Conservation (phyloP, 2,797 vertebrate genomes). For the Lagodon rhomboides region DNA sequence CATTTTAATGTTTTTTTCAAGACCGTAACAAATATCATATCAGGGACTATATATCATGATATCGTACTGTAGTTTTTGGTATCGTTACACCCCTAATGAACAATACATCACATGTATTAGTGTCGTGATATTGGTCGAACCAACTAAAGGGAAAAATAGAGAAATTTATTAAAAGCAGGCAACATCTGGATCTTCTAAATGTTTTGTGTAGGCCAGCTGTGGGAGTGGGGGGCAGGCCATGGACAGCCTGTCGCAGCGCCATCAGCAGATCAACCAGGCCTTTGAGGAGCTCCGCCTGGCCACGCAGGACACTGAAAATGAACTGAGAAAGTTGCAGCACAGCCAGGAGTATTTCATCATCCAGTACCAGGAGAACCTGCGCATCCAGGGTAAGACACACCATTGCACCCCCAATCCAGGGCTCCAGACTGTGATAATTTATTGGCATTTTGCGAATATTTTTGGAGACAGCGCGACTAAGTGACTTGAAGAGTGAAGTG, state of each 20-base stretch:
- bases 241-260: slow-evolving; percentile 94
- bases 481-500: too few relatives aligned
- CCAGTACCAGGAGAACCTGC: slow-evolving; percentile 96
- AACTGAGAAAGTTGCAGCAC: slow-evolving; percentile 95
- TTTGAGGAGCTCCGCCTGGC: slow-evolving; percentile 88
- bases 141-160: neutral
- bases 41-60: too few relatives aligned
- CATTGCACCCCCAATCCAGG: too few relatives aligned
- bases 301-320: slow-evolving; percentile 94
- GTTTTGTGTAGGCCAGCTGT: slow-evolving; percentile 83
- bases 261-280: slow-evolving; percentile 96
- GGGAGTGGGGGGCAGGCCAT: slow-evolving; percentile 84
- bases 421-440: too few relatives aligned
- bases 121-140: neutral
- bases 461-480: too few relatives aligned
- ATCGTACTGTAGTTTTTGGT: too few relatives aligned
- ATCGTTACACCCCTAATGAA: neutral
- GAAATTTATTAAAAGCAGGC: neutral
- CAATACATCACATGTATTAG: neutral
- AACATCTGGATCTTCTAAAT: slow-evolving; percentile 5
- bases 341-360: slow-evolving; percentile 98
- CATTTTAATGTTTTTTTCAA: too few relatives aligned
- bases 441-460: too few relatives aligned
- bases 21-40: too few relatives aligned
- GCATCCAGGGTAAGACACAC: slow-evolving; percentile 89